Evolutionary conservation across 2,113 vertebrate genomes (phyloP).

Genomic region (Telmatochromis sp.): DNA sequence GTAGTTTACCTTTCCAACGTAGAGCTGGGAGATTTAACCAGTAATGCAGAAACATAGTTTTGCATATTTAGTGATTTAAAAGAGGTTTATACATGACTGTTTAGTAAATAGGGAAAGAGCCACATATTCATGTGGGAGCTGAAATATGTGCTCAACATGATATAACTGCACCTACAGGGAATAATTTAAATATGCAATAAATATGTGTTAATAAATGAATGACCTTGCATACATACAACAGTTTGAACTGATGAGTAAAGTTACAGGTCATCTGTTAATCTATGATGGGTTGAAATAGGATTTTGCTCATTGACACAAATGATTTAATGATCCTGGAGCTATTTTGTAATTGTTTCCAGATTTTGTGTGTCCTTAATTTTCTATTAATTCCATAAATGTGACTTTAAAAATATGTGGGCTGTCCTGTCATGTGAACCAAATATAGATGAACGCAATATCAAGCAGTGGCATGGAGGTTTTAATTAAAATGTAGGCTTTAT

Average conservation of each 20-base stretch:
- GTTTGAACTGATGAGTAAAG: background rate
- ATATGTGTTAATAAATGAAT: background rate
- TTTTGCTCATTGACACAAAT: background rate
- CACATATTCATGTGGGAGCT: background rate
- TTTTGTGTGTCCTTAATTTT: background rate
- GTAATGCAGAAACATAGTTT: background rate
- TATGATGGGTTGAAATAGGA: background rate
- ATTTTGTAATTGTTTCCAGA: background rate
- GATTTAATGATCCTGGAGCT: background rate
- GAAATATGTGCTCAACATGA: background rate
- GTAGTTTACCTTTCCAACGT: background rate
- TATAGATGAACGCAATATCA: background rate
- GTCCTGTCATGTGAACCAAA: background rate
- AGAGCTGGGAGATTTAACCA: background rate
- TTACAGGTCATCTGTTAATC: background rate
- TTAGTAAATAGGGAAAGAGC: background rate
- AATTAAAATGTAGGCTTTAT: background rate
- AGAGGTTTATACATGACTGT: background rate
- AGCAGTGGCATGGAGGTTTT: background rate
- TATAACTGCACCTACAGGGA: background rate
- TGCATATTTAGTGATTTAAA: background rate
- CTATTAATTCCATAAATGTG: background rate
- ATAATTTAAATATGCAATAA: background rate
- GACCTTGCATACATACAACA: background rate
- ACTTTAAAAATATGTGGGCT: background rate